These are phyloP conservation scores for Caenorhabditis virilis DNA, from an alignment of 2,888 invertebrate genomes.

Conservation along the genomic window DNA sequence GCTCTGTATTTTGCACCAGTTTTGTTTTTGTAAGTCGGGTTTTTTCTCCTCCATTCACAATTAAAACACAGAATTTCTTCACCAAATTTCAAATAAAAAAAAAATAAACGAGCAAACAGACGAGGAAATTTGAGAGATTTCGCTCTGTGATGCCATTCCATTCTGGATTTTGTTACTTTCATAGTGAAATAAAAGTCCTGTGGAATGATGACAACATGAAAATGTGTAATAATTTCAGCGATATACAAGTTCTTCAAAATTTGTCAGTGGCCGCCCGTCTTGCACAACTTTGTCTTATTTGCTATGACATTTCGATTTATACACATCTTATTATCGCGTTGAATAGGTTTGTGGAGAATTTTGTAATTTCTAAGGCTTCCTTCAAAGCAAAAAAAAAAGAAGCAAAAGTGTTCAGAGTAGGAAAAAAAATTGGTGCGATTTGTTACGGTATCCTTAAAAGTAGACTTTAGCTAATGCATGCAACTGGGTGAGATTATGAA, in stretches of 20 bases:
- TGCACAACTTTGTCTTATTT: conserved; percentile 49
- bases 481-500: too few species aligned
- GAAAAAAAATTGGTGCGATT: too few species aligned
- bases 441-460: too few species aligned
- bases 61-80: too few species aligned
- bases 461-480: too few species aligned
- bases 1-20: conserved; percentile 54
- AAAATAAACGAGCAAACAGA: too few species aligned
- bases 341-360: conserved; percentile 28
- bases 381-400: too few species aligned
- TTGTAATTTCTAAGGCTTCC: background rate
- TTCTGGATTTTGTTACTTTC: conserved; percentile 1
- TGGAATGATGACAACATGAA: too few species aligned
- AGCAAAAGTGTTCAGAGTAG: too few species aligned
- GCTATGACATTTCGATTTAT: conserved; percentile 54
- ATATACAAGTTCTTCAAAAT: conserved; percentile 37
- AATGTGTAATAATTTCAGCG: conserved; percentile 24
- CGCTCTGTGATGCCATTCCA: conserved; percentile 20
- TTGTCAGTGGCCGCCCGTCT: conserved; percentile 36
- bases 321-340: conserved; percentile 49
- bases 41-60: too few species aligned
- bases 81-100: too few species aligned
- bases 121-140: conserved; percentile 5
- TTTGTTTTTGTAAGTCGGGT: conserved; percentile 47
- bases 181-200: too few species aligned